Base-by-base conservation (phyloP, 2,797 vertebrate species). In the Podarcis lilfordi region DNA sequence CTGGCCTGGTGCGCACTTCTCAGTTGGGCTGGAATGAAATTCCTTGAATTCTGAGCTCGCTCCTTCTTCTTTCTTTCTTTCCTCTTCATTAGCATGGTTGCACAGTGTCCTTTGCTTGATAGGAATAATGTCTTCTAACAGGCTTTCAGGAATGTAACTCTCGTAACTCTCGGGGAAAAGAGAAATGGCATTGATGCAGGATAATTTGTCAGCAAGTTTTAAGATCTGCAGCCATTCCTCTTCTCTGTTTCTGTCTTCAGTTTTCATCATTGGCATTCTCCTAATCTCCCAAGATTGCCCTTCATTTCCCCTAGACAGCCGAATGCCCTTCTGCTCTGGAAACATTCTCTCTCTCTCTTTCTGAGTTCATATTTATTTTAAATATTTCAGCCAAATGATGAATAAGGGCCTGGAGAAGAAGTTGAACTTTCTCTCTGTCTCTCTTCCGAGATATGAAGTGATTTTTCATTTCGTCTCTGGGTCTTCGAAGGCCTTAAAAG, bases 321-420 rank as follows among this genome's bases (percentile, higher is more conserved):
- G 11, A 13, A 37, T 78, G 74, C 37, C 76, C 35, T 69, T 69
- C 66, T 45, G 37, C 68, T 78, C 64, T 66, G 37, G 64, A 86
- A 86, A 50, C 29, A 55, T 23, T 64, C 61, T 64, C 21, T 64
- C 61, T 64, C 61, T 23, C 19, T 64, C 61, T 61, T 10, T 64
- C 61, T 64, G 61, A 50, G 19, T 80, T 86, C 80, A 59, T 69
- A 86, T 82, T 55, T 76, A 71, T 37, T 86, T 89, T 86, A 80
- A 86, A 80, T 84, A 79, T 78, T 79, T 82, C 75, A 83, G 85
- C 45, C 35, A 82, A 80, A 89, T 86, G 74, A 89, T 84, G 81
- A 72, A 82, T 83, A 86, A 78, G 66, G 21, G 66, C 66, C 50
- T 17, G 74, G 82, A 86, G n/a, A 89, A 59, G 40, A 72, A 71